Percentiles rank a stretch among this genome's conserved stretches.
These are phyloP conservation scores for Acronicta leporina DNA, from an alignment of 2,888 invertebrate species.

Conservation along the genomic window DNA sequence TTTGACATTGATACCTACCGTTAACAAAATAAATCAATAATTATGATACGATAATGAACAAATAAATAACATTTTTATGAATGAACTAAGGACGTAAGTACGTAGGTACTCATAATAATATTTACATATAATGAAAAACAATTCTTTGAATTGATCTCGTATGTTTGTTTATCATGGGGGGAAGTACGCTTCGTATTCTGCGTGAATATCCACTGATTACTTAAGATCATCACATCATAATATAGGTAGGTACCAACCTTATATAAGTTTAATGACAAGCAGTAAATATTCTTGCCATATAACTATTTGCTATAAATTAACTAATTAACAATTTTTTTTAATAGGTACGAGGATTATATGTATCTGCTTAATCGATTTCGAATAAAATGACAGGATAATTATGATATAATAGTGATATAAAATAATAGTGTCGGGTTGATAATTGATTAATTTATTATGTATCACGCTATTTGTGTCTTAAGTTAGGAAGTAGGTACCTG, in stretches of 20 bases:
- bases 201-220: no score
- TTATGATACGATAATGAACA: no score
- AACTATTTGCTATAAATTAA: slow-evolving; percentile 2
- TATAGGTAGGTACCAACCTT: background rate
- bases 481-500: no score
- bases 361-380: background rate
- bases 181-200: slow-evolving; percentile 21
- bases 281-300: background rate
- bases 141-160: slow-evolving; percentile 13
- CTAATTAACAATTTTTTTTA: background rate
- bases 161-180: slow-evolving; percentile 18
- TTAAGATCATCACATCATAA: background rate
- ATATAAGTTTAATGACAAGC: background rate
- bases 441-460: background rate
- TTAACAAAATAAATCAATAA: no score
- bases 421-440: no score
- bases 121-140: slow-evolving; percentile 1
- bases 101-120: background rate
- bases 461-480: background rate
- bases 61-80: no score
- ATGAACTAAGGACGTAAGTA: background rate
- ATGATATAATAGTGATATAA: no score
- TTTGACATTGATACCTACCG: no score
- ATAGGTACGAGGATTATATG: background rate
- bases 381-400: background rate